These are phyloP conservation scores for Aegypius monachus DNA, from an alignment of 2,113 vertebrate genomes.

Conservation along the genomic window DNA sequence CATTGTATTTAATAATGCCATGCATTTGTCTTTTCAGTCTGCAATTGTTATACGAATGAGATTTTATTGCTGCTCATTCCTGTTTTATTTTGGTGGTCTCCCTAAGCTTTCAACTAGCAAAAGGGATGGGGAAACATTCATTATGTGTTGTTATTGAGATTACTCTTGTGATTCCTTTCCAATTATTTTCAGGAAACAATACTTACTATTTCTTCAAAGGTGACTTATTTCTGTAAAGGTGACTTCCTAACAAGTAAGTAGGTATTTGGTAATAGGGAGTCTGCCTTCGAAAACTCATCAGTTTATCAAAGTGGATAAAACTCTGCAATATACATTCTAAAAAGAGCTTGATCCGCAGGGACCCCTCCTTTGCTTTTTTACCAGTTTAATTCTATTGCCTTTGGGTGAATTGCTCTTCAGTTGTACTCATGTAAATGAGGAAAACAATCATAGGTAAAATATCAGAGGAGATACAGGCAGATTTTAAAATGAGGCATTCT, in stretches of 20 bases:
- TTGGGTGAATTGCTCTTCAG: neutral
- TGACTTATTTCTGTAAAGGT: neutral
- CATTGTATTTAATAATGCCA: neutral
- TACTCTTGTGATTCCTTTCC: neutral
- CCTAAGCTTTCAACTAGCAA: neutral
- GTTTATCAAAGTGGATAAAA: neutral
- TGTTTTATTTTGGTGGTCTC: neutral
- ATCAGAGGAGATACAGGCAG: constrained; percentile 4
- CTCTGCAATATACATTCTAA: neutral
- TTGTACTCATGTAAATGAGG: neutral
- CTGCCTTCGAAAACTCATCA: neutral
- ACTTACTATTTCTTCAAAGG: neutral
- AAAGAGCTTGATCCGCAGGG: neutral
- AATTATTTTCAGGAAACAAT: neutral
- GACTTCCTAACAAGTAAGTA: neutral
- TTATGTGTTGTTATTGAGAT: neutral
- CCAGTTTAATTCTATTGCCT: neutral
- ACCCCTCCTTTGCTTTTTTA: neutral
- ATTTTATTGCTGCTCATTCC: neutral
- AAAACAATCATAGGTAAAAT: constrained; percentile 2
- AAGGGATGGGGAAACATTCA: neutral
- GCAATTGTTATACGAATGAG: neutral
- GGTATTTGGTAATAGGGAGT: neutral
- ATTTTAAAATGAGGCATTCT: constrained; percentile 34
- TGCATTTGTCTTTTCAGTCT: neutral